Conservation (phyloP, 2,888 invertebrate species). For the Drosophila paramelanica region DNA sequence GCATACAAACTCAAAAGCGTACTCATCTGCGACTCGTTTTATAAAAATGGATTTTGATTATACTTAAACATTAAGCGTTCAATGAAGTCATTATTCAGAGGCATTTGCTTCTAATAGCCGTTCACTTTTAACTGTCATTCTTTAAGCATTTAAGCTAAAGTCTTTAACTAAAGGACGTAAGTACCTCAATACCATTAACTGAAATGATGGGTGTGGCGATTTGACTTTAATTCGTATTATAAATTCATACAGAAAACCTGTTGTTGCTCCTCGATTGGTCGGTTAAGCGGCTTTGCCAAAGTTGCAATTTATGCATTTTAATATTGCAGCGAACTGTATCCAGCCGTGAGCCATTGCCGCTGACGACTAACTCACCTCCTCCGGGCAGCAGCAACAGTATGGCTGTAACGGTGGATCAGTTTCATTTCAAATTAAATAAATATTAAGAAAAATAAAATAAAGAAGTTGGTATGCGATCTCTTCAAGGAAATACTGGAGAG, state of each 20-base stretch:
- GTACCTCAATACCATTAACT: not conserved
- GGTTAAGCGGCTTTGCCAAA: conserved; percentile 69
- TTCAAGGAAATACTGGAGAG: conserved; percentile 24
- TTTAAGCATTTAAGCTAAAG: conserved; percentile 34
- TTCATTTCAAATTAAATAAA: conserved; percentile 51
- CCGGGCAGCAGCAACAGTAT: conserved; percentile 9
- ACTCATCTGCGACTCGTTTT: too few relatives aligned
- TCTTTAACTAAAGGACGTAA: conserved; percentile 13
- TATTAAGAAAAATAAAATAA: conserved; percentile 6
- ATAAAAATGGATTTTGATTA: not conserved
- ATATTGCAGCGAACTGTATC: conserved; percentile 40
- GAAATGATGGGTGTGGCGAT: conserved; percentile 1
- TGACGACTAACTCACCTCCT: not conserved
- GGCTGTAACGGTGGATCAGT: conserved; percentile 13
- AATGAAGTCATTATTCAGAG: conserved; percentile 40
- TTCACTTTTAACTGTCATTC: conserved; percentile 12
- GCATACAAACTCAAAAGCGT: too few relatives aligned
- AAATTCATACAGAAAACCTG: conserved; percentile 66
- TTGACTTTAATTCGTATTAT: conserved; percentile 9
- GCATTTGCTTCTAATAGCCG: not conserved
- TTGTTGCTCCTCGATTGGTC: conserved; percentile 52
- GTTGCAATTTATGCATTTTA: conserved; percentile 73
- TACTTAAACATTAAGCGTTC: not conserved
- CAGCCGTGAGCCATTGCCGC: conserved; percentile 49
- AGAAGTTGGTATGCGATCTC: conserved; percentile 24